These are phyloP conservation scores for Hyla sarda DNA, from an alignment of 2,113 vertebrate genomes.

Conservation along the genomic window DNA sequence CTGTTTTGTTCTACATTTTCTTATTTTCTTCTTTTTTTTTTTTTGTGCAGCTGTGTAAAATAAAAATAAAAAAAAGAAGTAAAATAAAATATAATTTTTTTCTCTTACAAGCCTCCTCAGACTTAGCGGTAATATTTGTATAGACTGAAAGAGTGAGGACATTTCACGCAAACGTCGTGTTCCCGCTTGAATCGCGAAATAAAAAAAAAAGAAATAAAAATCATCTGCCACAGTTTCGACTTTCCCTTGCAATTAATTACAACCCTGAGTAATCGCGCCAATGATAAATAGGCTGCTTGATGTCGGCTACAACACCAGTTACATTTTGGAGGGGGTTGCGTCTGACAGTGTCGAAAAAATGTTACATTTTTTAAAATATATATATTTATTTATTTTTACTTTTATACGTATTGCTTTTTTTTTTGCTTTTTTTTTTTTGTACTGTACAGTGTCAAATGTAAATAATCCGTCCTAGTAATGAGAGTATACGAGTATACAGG, in stretches of 20 bases:
- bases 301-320: constrained; percentile 15
- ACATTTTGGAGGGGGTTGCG: constrained; percentile 3
- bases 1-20: too few relatives aligned
- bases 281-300: constrained; percentile 13
- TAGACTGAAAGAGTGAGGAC: constrained; percentile 15
- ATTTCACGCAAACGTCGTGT: neutral
- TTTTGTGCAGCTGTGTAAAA: neutral
- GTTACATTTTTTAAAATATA: neutral
- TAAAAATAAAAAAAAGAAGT: constrained; percentile 7
- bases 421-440: neutral
- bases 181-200: too few relatives aligned
- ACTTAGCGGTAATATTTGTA: constrained; percentile 18
- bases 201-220: neutral
- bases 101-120: too few relatives aligned
- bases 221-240: constrained; percentile 4
- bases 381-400: too few relatives aligned
- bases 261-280: constrained; percentile 37
- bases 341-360: neutral
- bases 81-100: too few relatives aligned
- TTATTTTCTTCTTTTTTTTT: neutral
- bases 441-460: neutral
- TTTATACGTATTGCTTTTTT: too few relatives aligned
- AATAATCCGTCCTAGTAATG: neutral
- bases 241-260: constrained; percentile 37
- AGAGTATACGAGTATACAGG: neutral